Percentiles rank a stretch among this genome's conserved stretches.
phyloP scores from a whole-genome alignment of 1,140 invertebrate genomes.

The Drosophila trapezifrons region DNA sequence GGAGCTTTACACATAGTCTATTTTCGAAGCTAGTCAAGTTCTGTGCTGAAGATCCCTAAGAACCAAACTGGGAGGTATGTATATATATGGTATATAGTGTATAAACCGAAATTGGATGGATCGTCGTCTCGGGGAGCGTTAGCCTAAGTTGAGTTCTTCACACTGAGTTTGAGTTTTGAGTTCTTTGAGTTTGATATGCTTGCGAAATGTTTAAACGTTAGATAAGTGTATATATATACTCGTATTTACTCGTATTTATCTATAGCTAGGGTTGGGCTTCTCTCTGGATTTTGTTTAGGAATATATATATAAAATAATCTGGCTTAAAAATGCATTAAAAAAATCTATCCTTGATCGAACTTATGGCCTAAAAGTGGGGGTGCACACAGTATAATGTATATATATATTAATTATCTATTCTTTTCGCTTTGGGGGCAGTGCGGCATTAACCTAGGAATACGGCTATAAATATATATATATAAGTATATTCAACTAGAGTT shows the following conservation, averaged over 20 bases:
- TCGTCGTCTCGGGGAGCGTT: constrained; percentile 17
- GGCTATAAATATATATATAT: constrained; percentile 19
- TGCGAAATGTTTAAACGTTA: constrained; percentile 50
- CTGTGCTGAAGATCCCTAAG: constrained; percentile 73
- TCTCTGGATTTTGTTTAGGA: constrained; percentile 19
- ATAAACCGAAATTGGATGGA: constrained; percentile 49
- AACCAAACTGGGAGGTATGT: constrained; percentile 44
- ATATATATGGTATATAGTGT: constrained; percentile 18
- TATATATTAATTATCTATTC: constrained; percentile 41
- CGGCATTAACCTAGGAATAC: constrained; percentile 41
- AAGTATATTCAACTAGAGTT: constrained; percentile 42
- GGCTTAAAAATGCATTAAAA: constrained; percentile 70
- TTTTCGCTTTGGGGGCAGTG: constrained; percentile 40
- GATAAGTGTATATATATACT: constrained; percentile 33
- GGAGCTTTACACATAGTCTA: constrained; percentile 47
- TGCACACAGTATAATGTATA: constrained; percentile 45
- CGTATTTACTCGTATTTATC: constrained; percentile 23
- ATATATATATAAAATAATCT: constrained; percentile 63
- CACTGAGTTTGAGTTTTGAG: constrained; percentile 32
- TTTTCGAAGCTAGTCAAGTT: constrained; percentile 50
- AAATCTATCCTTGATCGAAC: constrained; percentile 65
- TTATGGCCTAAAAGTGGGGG: constrained; percentile 40
- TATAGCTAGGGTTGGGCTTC: constrained; percentile 12
- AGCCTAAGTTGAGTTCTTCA: constrained; percentile 47
- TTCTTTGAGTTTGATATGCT: constrained; percentile 47